Evolutionary conservation across 2,888 invertebrate genomes (phyloP), one percentile per base, ranked within the genome.

Genomic region (Drosophila falleni): DNA sequence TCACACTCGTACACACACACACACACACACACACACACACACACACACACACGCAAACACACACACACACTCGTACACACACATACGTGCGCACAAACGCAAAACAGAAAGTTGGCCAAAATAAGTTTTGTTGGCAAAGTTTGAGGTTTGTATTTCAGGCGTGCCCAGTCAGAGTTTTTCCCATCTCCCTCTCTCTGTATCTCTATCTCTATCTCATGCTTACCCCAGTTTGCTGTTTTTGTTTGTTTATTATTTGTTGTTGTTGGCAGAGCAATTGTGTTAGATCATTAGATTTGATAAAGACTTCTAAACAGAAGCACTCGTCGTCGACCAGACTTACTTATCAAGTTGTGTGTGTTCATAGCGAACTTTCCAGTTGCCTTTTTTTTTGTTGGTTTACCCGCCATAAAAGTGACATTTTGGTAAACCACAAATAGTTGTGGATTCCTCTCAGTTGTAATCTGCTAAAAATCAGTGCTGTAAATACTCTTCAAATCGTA

Each of bases 121-220:
- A 84, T 80, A 87, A 87, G 85, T 87, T 83, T 81, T 80, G 77
- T 74, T 81, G 62, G 59, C 80, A 71, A 73, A 87, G 54, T 81
- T 80, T 71, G 75, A 66, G 78, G 66, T 73, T 83, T 78, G 71
- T 68, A 63, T 80, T 70, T 55, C 71, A 68, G 63, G 54, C 71
- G 49, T 50, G 53, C 51, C 54, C 39, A 49, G 31, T 42, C 51
- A 50, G 3, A 29, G 59, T 31, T 13, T 26, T 15, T 15, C 19
- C 29, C n/a, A 35, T 15, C 35, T 23, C 42, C n/a, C 39, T 6
- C 31, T 13, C 41, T 0, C 35, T 26, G 2, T 19, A 13, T 5
- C 11, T 11, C 42, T 6, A 16, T 26, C 8, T 31, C 29, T 0
- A 10, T 19, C 42, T 19, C 11, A 11, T 10, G 5, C 1, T 16